Base-by-base conservation (phyloP, 2,797 vertebrate species). In the Aplochiton taeniatus region DNA sequence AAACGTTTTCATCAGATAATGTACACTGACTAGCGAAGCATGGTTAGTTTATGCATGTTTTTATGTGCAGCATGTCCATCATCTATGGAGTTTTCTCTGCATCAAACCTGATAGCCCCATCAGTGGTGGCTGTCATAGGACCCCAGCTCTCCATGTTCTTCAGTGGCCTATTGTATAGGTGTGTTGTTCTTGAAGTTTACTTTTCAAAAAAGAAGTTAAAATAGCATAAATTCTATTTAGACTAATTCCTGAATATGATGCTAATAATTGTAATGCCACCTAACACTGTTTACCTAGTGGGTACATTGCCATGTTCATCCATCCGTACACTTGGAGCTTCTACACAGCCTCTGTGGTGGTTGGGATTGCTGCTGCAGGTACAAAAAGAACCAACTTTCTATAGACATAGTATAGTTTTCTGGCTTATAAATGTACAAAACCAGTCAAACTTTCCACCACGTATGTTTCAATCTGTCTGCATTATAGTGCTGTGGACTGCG, bases 51-150 rank as follows among this genome's bases (percentile, higher is more conserved):
- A 31, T 16, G 8, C 9, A 4, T 20, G 80, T 56, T 3, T 44
- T 69, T 61, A 0, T 70, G 9, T 42, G 53, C 31, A 99, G 98
- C 88, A 95, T 99, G 95, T 91, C 97, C 14, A 94, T 99, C 83
- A 98, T 99, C 85, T 99, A 99, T 20, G 94, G 96, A 0, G 96
- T 99, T 5, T 96, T 99, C 84, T 96, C 98, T 0, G 95, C 95
- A 0, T 99, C 96, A 18, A 99, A 98, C 82, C 86, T 99, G 53
- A 88, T 99, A 5, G 95, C 97, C 0, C 98, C 98, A 0, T 98
- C 96, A 0, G 93, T 99, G 82, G 95, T 99, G 57, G 91, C 96
- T 0, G 57, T 99, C 58, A 85, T 96, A 4, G 97, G 96, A 19
- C 94, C 95, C 11, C 96, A 96, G 0, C 85, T 98, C 1, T 96